Base-by-base conservation (phyloP, 2,113 vertebrate species). In the Budorcas taxicolor region DNA sequence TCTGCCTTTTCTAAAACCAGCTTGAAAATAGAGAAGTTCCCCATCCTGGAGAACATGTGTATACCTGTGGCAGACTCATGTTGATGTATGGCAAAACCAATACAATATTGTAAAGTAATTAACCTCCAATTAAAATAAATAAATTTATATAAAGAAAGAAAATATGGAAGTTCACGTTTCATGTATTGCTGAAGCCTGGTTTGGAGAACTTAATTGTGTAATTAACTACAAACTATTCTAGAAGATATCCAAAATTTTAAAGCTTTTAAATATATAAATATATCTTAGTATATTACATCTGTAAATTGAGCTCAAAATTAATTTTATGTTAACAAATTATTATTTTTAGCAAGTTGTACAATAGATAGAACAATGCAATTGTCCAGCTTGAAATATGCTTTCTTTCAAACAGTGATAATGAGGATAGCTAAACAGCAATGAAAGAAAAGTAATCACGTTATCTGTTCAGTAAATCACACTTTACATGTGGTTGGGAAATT, bases 401-500 rank as follows among this genome's bases (percentile, higher is more conserved):
- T 97, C 58, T 91, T 98, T 98, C 95, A 98, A 97, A 97, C 23
- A 97, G 40, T 94, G 29, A 25, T 95, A 97, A 98, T 96, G 45
- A 98, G 98, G 95, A 97, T 89, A 97, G 76, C 19, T 96, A 93
- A 97, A 98, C 76, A 97, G 43, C 60, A 96, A 95, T 82, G 55
- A 40, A 84, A 67, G 17, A 3, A 27, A 21, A 83, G 91, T 50
- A n/a, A n/a, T 45, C 50, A 55, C 57, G 47, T 96, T 97, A 96
- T 97, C 84, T 97, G 36, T 97, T 97, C 94, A 98, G 64, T 93
- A 94, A 98, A 97, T 98, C 98, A 71, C 78, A 98, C 96, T 98
- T 98, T 98, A 96, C 94, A 98, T 94, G 90, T 98, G 91, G 76
- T 90, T 98, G 94, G 76, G 97, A 98, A 98, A 99, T 98, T 98